A percentile compares a stretch with the other conserved stretches of the same genome.
Evolutionary conservation across 2,888 invertebrate species (phyloP).

Genomic region (Thereva unica): DNA sequence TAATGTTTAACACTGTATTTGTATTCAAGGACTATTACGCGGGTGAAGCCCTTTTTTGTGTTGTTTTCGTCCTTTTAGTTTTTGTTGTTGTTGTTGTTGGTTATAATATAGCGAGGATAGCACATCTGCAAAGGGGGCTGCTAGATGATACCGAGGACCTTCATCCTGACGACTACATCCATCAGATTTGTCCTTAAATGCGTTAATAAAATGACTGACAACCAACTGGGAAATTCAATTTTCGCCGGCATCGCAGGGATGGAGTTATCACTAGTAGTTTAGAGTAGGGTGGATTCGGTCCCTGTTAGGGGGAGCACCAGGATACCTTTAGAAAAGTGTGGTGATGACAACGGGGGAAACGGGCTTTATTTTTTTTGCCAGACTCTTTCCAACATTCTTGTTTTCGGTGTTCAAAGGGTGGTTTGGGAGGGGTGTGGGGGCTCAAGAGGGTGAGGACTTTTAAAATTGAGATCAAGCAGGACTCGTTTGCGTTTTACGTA

Average conservation of each 20-base stretch:
- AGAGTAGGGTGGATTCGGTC: background rate
- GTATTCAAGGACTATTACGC: constrained; percentile 38
- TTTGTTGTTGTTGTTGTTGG: constrained; percentile 6
- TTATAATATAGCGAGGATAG: background rate
- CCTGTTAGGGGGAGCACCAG: constrained; percentile 1
- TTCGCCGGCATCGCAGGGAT: constrained; percentile 33
- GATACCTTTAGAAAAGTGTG: background rate
- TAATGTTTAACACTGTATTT: constrained; percentile 40
- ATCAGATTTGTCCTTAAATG: constrained; percentile 43
- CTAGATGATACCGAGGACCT: constrained; percentile 1
- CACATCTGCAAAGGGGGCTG: constrained; percentile 13
- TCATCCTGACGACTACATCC: constrained; percentile 28
- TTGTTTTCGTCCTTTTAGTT: background rate
- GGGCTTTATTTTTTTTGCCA: background rate
- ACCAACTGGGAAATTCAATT: constrained; percentile 44
- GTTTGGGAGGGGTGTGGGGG: constrained; percentile 5
- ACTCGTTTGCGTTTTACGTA: background rate
- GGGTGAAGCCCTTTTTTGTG: background rate
- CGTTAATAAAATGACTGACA: constrained; percentile 45
- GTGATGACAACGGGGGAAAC: background rate
- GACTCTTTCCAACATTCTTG: background rate
- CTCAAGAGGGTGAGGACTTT: too few relatives aligned
- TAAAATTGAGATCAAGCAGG: constrained; percentile 25
- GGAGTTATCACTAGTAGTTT: constrained; percentile 29
- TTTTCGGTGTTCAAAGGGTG: constrained; percentile 9